phyloP scores from a whole-genome alignment of 2,113 vertebrate species.

The Myiopsitta monachus region DNA sequence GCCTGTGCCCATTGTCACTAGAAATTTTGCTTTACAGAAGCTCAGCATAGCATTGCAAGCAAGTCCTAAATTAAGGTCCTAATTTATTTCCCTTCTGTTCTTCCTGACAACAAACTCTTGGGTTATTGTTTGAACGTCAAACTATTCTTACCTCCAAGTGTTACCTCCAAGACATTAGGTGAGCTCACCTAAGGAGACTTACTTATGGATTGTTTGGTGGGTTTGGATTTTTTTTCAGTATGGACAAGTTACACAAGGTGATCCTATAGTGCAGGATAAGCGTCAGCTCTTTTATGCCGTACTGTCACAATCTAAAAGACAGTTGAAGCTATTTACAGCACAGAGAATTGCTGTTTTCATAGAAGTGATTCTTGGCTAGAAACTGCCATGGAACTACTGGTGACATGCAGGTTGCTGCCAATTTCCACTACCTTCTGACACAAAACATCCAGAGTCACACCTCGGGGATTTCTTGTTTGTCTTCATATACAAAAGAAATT shows the following conservation, averaged over 20 bases:
- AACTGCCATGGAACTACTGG: accelerated
- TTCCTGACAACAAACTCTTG: not conserved
- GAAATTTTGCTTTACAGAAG: not conserved
- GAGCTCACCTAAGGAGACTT: not conserved
- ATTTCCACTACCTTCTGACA: not conserved
- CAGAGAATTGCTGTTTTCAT: not conserved
- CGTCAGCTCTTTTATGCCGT: not conserved
- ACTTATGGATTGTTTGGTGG: not conserved
- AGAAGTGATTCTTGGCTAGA: not conserved
- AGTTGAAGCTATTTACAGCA: not conserved
- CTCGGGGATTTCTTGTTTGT: not conserved
- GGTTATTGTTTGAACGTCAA: not conserved
- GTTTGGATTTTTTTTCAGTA: not conserved
- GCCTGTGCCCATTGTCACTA: not conserved
- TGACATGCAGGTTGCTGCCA: not conserved
- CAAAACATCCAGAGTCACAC: not conserved
- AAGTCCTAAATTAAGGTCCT: not conserved
- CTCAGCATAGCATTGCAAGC: not conserved
- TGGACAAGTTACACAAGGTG: not conserved
- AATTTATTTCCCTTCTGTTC: not conserved
- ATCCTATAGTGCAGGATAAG: not conserved
- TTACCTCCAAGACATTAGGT: not conserved
- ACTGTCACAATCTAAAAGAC: not conserved
- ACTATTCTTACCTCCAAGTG: not conserved
- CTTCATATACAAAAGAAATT: not conserved